Base-by-base conservation (phyloP, 2,888 invertebrate species). In the Dichetophora obliterata region DNA sequence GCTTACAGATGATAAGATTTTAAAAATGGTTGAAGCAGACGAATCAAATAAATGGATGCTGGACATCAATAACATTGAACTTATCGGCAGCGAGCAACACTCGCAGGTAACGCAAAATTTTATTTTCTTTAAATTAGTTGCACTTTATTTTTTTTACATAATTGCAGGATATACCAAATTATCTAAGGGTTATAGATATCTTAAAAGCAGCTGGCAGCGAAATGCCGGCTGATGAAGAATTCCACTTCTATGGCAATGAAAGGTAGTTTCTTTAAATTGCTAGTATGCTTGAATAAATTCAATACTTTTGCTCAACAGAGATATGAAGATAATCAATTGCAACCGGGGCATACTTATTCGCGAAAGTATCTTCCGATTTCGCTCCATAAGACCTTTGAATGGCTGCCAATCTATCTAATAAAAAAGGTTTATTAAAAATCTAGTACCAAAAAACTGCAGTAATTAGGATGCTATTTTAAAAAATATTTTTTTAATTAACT, bases 181-280 rank as follows among this genome's bases (percentile, higher is more conserved):
- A 78, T 31, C 22, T 80, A 57, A 70, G 8, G 52, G 27, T 78
- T 1, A 63, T 82, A 37, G 71, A 69, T 37, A 37, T 5, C 19
- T 31, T 84, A 75, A 24, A 57, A 19, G 79, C 81, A 11, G 82
- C 86, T 11, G 84, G 84, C 9, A 70, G 80, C 6, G 78, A 76
- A 63, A 86, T 87, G 85, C 73, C 80, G 14, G 70, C 80, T 14
- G 82, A 81, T 75, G 77, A 82, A 5, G 75, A 37, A 0, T 82
- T 83, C 48, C 59, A 77, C 9, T 82, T 88, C 22, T 88, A 84
- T 71, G 88, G 88, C 54, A 75, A 80, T 78, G 57, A 61, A 43
- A 78, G 78, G 81, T 81, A 71, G 63, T 68, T 75, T 57, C 19
- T 63, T 6, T 24, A 48, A 8, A 57, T 76, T 48, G 66, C 2